Percentiles rank a stretch among this genome's conserved stretches.
These are phyloP conservation scores for Synanthedon vespiformis DNA, from an alignment of 2,888 invertebrate species.

Conservation along the genomic window DNA sequence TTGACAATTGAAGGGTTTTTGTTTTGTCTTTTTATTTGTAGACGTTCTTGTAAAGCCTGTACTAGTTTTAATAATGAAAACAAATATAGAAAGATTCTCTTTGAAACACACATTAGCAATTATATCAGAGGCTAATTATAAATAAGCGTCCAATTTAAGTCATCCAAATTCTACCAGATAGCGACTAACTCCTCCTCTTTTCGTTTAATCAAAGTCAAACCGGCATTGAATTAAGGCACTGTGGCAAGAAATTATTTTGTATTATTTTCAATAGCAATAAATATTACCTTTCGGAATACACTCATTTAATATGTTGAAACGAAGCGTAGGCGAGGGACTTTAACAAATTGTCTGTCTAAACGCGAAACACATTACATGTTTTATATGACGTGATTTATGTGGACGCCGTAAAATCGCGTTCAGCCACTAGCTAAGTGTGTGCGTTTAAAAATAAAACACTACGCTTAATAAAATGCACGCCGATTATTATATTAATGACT, in stretches of 20 bases:
- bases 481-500: neutral
- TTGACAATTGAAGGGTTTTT: no score
- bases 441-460: neutral
- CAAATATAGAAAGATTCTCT: no score
- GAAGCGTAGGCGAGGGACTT: neutral
- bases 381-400: neutral
- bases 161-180: no score
- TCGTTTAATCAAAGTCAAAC: no score
- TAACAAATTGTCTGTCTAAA: slow-evolving; percentile 1
- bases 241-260: neutral
- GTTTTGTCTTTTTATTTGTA: no score
- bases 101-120: no score
- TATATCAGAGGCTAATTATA: no score
- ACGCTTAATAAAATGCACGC: neutral
- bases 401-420: neutral
- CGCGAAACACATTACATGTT: neutral
- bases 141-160: no score
- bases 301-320: neutral
- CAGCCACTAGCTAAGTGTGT: neutral
- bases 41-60: no score
- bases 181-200: no score
- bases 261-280: neutral
- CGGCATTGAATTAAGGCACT: neutral
- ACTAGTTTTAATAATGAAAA: no score
- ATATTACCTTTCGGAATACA: no score